phyloP scores from a whole-genome alignment of 2,113 vertebrate species.

The Aythya baeri region DNA sequence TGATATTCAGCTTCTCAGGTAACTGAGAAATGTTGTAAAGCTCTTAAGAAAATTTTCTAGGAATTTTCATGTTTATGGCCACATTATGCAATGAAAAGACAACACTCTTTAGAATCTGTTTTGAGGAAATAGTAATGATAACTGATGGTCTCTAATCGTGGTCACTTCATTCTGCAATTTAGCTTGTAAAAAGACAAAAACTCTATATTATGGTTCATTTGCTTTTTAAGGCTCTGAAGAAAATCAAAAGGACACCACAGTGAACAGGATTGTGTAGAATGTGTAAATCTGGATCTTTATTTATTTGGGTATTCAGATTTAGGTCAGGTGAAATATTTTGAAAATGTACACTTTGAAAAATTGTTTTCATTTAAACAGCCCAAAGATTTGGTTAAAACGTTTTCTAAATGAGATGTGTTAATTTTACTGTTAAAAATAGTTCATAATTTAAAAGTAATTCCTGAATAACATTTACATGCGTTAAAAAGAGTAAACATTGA shows the following conservation, averaged over 20 bases:
- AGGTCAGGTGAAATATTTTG: neutral
- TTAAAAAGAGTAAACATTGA: neutral
- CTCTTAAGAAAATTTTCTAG: neutral
- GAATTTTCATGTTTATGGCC: neutral
- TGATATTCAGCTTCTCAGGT: neutral
- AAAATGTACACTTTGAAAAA: neutral
- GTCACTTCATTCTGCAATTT: neutral
- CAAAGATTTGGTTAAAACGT: neutral
- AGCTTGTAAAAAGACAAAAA: neutral
- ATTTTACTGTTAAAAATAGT: neutral
- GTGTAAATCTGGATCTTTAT: neutral
- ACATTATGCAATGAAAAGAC: neutral
- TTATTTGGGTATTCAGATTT: neutral
- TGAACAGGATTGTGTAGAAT: neutral
- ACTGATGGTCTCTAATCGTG: neutral
- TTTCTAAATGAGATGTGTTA: neutral
- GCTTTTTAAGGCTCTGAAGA: neutral
- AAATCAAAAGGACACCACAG: neutral
- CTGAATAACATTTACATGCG: neutral
- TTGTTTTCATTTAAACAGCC: neutral
- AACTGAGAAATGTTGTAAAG: neutral
- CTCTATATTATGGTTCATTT: neutral
- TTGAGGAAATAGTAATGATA: neutral
- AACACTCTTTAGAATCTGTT: neutral
- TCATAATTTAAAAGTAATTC: neutral